Conservation (phyloP, 2,113 vertebrate species). For the Gorsachius goisagi region DNA sequence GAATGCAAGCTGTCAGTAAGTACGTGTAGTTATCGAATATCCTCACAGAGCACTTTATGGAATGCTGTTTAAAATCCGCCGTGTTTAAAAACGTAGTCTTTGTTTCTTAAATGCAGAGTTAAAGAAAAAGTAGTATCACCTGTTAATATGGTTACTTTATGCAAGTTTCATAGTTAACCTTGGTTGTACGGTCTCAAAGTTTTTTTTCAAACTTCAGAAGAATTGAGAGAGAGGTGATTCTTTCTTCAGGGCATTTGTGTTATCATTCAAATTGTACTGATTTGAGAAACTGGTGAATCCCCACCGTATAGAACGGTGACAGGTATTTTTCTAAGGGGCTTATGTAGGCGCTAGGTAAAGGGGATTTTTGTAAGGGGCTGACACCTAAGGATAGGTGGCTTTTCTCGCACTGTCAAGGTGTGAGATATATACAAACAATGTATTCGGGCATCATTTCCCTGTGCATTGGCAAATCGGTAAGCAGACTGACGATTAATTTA, state of each 20-base stretch:
- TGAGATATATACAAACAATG: background rate
- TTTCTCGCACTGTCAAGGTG: background rate
- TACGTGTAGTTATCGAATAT: background rate
- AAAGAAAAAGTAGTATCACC: background rate
- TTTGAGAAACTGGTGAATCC: background rate
- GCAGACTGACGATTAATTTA: background rate
- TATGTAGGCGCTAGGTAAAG: background rate
- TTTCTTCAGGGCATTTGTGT: background rate
- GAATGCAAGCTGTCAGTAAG: background rate
- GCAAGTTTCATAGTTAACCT: background rate
- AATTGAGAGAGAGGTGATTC: conserved; percentile 1
- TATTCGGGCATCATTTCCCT: background rate
- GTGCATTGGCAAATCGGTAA: background rate
- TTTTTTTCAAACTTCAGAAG: conserved; percentile 25
- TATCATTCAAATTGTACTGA: background rate
- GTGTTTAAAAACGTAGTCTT: background rate
- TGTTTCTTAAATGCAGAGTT: background rate
- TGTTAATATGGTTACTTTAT: background rate
- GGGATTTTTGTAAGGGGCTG: background rate
- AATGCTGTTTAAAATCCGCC: conserved; percentile 23
- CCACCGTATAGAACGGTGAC: background rate
- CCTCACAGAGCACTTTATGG: background rate
- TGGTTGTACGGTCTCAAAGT: background rate
- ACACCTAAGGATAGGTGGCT: background rate
- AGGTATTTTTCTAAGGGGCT: background rate